Evolutionary conservation across 2,797 vertebrate genomes (phyloP).

Genomic region (Meda fulgida): DNA sequence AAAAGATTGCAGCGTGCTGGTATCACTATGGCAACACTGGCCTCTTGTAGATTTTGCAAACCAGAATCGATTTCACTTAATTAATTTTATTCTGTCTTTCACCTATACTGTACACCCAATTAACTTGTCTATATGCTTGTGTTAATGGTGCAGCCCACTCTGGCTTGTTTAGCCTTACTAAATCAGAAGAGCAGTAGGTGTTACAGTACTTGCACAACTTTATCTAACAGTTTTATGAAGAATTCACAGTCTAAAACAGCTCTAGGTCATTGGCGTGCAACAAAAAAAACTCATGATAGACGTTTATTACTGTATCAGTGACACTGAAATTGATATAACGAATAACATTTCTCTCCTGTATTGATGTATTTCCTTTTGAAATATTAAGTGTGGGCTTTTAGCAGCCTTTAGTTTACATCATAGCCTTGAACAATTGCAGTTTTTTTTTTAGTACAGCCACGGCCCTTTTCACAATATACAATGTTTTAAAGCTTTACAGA

Average conservation of each 20-base stretch:
- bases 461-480: background rate
- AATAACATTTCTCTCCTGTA: background rate
- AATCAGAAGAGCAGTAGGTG: background rate
- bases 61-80: constrained; percentile 24
- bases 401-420: background rate
- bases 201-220: background rate
- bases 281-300: background rate
- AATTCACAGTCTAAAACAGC: background rate
- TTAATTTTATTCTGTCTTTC: constrained; percentile 35
- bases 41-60: background rate
- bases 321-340: background rate
- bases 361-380: background rate
- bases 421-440: background rate
- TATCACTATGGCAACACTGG: constrained; percentile 36
- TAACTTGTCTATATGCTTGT: constrained; percentile 14
- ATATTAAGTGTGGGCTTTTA: background rate
- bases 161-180: background rate
- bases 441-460: background rate
- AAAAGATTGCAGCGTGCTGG: background rate
- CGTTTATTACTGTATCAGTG: background rate
- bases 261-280: background rate
- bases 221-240: background rate
- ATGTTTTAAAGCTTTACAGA: background rate
- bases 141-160: background rate
- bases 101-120: constrained; percentile 31